Evolutionary conservation across 2,797 vertebrate species (phyloP), one percentile per base, ranked within the genome.

Genomic region (Centropyge bicolor): DNA sequence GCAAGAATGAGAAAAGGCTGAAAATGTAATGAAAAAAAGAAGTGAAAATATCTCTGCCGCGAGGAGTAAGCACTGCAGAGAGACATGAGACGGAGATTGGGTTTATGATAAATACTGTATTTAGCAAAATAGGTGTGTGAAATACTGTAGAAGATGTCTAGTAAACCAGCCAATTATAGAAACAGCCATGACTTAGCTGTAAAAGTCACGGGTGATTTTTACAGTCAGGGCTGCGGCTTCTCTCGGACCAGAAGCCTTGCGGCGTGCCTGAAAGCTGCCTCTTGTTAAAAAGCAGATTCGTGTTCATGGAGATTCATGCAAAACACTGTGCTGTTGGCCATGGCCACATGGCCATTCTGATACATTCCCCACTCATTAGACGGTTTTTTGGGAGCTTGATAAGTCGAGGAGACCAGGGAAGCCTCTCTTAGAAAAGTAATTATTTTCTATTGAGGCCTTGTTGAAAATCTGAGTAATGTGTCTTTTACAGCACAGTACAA

Each of bases 391-490:
- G 35, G 12, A 63, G 36, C 48, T 38, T 46, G 12, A 70, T 40
- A 78, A 54, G 38, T 2, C 35, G 36, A 46, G 1, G 40, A 67
- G 64, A 77, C 46, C 12, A 41, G 59, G 43, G 31, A 66, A 66
- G 40, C 40, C 14, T 55, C 41, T 61, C n/a, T 27, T 65, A 14
- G 20, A 63, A 83, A 79, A 70, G 76, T 77, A 62, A 74, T 80
- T 74, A 81, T 78, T 85, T 82, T 78, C 62, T 19, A 57, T 62
- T 12, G n/a, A 55, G 38, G 36, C 52, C 78, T 84, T 76, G 69
- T 87, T 86, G 66, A 81, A 82, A 78, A 77, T 60, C 3, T 6
- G 59, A 82, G 69, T 72, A 81, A 78, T 85, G 65, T 88, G 76
- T 77, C 66, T 81, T 83, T 89, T 71, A 86, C 65, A 59, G 76